Conservation (phyloP, 2,113 vertebrate species). For the Okapia johnstoni region DNA sequence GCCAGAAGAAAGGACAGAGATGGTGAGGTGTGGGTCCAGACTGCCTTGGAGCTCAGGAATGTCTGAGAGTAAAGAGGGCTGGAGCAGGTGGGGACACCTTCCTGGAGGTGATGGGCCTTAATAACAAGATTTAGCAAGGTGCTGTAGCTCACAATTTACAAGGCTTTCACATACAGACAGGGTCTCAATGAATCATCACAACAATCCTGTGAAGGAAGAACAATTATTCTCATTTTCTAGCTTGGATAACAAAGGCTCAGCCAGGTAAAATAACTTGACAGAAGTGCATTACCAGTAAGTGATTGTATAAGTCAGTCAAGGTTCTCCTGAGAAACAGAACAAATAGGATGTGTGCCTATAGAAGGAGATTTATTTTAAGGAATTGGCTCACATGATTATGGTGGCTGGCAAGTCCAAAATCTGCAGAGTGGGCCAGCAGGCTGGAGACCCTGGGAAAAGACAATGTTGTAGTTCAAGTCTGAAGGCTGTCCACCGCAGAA, state of each 20-base stretch:
- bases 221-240: neutral
- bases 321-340: neutral
- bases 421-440: neutral
- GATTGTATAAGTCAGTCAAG: neutral
- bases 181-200: neutral
- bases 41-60: neutral
- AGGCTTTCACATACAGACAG: neutral
- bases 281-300: neutral
- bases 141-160: neutral
- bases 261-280: neutral
- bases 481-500: neutral
- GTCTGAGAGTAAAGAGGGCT: neutral
- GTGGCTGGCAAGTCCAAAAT: neutral
- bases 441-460: neutral
- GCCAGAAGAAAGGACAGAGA: neutral
- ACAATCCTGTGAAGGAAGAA: neutral
- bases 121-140: neutral
- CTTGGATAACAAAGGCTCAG: conserved; percentile 1
- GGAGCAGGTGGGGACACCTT: neutral
- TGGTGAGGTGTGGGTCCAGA: neutral
- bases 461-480: neutral
- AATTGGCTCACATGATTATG: neutral
- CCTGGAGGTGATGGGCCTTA: neutral
- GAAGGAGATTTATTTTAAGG: neutral
- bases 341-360: neutral